Evolutionary conservation across 2,113 vertebrate genomes (phyloP).

Genomic region (Tenebrosternarchus preto): DNA sequence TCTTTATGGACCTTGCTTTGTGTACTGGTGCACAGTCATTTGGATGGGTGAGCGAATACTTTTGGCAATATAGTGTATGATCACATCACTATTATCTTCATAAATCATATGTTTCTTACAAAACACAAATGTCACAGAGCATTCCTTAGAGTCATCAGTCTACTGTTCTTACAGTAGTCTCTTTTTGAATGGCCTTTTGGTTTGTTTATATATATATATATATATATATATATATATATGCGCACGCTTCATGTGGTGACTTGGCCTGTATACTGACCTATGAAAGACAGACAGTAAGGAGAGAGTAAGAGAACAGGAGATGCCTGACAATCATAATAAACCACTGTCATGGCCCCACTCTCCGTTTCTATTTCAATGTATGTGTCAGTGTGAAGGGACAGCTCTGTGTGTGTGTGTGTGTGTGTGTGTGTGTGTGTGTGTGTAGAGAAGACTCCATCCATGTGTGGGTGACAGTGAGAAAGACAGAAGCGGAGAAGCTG

Average conservation of each 20-base stretch:
- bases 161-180: background rate
- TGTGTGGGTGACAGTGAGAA: conserved; percentile 22
- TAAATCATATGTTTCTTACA: background rate
- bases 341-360: conserved; percentile 45
- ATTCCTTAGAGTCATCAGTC: background rate
- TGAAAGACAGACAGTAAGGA: too few species aligned
- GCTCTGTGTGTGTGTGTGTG: conserved; percentile 42
- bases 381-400: conserved; percentile 60
- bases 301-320: conserved; percentile 39
- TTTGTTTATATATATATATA: too few species aligned
- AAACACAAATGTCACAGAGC: background rate
- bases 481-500: conserved; percentile 29
- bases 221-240: too few species aligned
- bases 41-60: too few species aligned
- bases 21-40: too few species aligned
- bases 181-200: background rate
- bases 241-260: too few species aligned
- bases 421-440: conserved; percentile 51
- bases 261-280: background rate
- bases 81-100: background rate
- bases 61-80: too few species aligned
- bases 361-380: conserved; percentile 56
- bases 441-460: conserved; percentile 25
- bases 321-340: conserved; percentile 58
- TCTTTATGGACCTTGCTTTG: too few species aligned